phyloP scores from a whole-genome alignment of 2,888 invertebrate species.

The Dolichomitus sp. region DNA sequence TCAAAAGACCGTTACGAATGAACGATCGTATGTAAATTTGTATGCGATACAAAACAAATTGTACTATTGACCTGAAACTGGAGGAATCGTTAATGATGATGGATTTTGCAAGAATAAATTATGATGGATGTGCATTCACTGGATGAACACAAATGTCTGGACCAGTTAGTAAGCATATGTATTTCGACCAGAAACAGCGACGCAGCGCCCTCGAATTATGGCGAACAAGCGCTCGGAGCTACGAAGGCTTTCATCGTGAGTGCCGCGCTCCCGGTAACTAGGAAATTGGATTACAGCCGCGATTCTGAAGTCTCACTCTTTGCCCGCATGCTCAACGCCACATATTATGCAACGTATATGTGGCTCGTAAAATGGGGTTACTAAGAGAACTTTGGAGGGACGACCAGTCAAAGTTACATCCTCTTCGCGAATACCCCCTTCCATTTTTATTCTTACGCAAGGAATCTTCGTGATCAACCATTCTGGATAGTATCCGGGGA shows the following conservation, averaged over 20 bases:
- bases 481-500: background rate
- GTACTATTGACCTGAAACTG: too few species aligned
- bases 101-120: background rate
- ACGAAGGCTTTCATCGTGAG: slow-evolving; percentile 57
- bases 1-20: too few species aligned
- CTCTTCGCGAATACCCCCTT: background rate
- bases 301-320: slow-evolving; percentile 59
- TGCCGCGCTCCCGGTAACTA: slow-evolving; percentile 67
- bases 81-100: background rate
- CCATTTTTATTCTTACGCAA: background rate
- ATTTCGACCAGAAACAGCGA: slow-evolving; percentile 17
- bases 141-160: background rate
- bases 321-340: slow-evolving; percentile 16
- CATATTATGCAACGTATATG: slow-evolving; percentile 73
- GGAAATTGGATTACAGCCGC: slow-evolving; percentile 78
- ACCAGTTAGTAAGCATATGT: background rate
- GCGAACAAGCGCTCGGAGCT: slow-evolving; percentile 10
- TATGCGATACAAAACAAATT: too few species aligned
- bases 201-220: slow-evolving; percentile 51
- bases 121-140: slow-evolving; percentile 35
- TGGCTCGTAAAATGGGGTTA: slow-evolving; percentile 67
- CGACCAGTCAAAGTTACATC: slow-evolving; percentile 9
- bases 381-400: slow-evolving; percentile 19
- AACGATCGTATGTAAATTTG: too few species aligned
- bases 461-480: background rate